These are phyloP conservation scores for Sebastes miniatus DNA, from an alignment of 2,797 vertebrate species.

Conservation along the genomic window DNA sequence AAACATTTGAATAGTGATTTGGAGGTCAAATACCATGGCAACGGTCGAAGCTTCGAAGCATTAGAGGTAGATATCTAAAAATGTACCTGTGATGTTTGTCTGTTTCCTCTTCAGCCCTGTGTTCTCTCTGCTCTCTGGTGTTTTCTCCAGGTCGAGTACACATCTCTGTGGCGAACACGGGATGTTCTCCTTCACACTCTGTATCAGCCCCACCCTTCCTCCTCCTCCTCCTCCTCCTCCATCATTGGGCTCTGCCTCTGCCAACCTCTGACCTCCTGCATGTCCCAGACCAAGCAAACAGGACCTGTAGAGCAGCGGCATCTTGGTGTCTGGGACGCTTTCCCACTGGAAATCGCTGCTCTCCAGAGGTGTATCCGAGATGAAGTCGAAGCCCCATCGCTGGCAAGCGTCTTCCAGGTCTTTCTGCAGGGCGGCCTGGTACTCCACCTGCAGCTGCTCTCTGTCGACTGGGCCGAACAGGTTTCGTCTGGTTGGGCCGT, in stretches of 20 bases:
- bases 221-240: too few relatives aligned
- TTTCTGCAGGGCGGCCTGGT: conserved; percentile 66
- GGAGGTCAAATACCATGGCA: too few relatives aligned
- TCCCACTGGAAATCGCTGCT: conserved; percentile 88
- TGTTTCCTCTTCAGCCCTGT: conserved; percentile 86
- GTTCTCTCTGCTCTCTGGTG: conserved; percentile 49
- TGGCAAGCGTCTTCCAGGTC: conserved; percentile 84
- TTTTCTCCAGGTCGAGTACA: conserved; percentile 39
- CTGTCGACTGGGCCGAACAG: conserved; percentile 91
- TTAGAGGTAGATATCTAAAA: too few relatives aligned
- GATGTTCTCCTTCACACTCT: conserved; percentile 71
- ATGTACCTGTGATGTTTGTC: conserved; percentile 88
- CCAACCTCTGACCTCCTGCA: neutral
- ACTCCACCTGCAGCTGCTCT: conserved; percentile 84
- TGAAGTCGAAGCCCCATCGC: conserved; percentile 94
- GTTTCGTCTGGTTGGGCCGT: conserved; percentile 77
- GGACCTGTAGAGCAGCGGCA: conserved; percentile 78
- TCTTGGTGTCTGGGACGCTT: conserved; percentile 66
- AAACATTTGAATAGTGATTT: neutral
- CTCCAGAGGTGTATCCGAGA: conserved; percentile 84
- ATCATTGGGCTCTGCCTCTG: neutral
- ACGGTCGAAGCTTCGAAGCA: too few relatives aligned
- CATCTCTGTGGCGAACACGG: conserved; percentile 50
- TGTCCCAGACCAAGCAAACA: neutral
- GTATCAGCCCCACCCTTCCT: neutral